A percentile compares a stretch with the other conserved stretches of the same genome.
These are phyloP conservation scores for Candidula unifasciata DNA, from an alignment of 2,888 invertebrate genomes.

Conservation along the genomic window DNA sequence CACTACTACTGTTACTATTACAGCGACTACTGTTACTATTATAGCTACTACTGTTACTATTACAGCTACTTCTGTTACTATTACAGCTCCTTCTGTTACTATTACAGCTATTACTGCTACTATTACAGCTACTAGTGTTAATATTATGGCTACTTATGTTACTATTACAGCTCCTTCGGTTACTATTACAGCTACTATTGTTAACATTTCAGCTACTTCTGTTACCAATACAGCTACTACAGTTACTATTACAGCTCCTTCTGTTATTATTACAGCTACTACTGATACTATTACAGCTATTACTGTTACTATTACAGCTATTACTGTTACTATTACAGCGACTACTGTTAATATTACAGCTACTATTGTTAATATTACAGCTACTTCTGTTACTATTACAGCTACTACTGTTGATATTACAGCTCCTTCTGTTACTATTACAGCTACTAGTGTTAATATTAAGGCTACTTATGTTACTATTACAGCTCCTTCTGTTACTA, in stretches of 20 bases:
- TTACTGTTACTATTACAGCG: not conserved
- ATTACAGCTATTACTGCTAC: too few relatives aligned
- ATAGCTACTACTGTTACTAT: too few relatives aligned
- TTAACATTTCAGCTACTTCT: not conserved
- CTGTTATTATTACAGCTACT: not conserved
- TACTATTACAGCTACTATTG: slow-evolving; percentile 6
- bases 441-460: slow-evolving; percentile 4
- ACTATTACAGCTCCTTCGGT: not conserved
- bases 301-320: not conserved
- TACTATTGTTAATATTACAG: not conserved
- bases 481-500: slow-evolving; percentile 29
- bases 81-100: too few relatives aligned
- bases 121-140: not conserved
- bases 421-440: slow-evolving; percentile 16
- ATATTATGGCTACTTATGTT: not conserved
- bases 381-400: not conserved
- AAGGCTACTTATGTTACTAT: slow-evolving; percentile 28
- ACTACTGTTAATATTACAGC: not conserved
- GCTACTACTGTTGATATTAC: slow-evolving; percentile 15
- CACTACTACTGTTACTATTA: too few relatives aligned
- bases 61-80: too few relatives aligned
- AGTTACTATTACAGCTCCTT: not conserved
- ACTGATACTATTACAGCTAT: not conserved
- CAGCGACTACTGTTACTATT: too few relatives aligned
- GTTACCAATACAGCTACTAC: not conserved